phyloP scores from a whole-genome alignment of 1,140 invertebrate species.

The Drosophila parvula region DNA sequence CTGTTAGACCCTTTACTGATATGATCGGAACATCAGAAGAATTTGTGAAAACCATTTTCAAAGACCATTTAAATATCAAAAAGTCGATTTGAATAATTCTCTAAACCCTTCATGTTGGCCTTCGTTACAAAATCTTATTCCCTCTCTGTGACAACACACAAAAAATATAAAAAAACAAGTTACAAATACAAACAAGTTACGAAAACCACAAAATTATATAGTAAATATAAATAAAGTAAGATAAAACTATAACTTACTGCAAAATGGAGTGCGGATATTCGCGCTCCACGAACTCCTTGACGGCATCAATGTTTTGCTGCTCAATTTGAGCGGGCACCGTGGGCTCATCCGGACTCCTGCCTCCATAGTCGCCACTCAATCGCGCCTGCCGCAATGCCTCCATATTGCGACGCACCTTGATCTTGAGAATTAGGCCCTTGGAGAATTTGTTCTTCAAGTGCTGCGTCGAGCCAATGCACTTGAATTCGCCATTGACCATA shows the following conservation, averaged over 20 bases:
- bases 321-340: constrained; percentile 38
- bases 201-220: no score
- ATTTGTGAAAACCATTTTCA: no score
- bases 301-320: constrained; percentile 50
- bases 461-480: constrained; percentile 89
- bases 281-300: constrained; percentile 84
- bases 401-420: constrained; percentile 64
- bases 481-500: constrained; percentile 93
- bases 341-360: constrained; percentile 35
- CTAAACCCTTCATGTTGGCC: no score
- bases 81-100: no score
- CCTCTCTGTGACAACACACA: no score
- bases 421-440: constrained; percentile 87
- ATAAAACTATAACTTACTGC: constrained; percentile 66
- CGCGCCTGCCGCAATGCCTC: constrained; percentile 31
- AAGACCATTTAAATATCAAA: no score
- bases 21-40: no score
- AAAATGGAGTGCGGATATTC: constrained; percentile 84
- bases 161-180: no score
- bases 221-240: neutral
- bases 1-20: no score
- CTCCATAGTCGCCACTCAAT: constrained; percentile 28
- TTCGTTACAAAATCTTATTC: no score
- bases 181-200: no score
- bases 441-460: constrained; percentile 89